phyloP scores from a whole-genome alignment of 1,140 invertebrate genomes.

The Saccostrea echinata region DNA sequence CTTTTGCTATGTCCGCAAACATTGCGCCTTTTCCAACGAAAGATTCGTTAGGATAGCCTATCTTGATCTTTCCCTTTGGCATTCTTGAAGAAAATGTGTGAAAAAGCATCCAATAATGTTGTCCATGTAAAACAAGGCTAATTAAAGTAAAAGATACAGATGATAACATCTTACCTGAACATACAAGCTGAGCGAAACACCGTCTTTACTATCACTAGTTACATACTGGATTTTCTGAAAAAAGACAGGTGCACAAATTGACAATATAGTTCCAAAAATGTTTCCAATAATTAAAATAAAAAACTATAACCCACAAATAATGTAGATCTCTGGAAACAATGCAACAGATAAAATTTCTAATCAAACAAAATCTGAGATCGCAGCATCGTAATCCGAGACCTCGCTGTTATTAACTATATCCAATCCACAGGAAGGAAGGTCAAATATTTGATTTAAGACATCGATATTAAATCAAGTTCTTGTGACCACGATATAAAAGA shows the following conservation, averaged over 20 bases:
- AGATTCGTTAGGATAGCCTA: conserved; percentile 27
- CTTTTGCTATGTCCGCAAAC: conserved; percentile 20
- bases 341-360: not conserved
- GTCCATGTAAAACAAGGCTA: too few relatives aligned
- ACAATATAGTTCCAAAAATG: not conserved
- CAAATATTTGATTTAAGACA: conserved; percentile 8
- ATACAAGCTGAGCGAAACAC: too few relatives aligned
- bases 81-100: not conserved
- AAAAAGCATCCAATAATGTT: not conserved
- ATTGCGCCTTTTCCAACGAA: conserved; percentile 19
- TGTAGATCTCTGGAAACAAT: not conserved
- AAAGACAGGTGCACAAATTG: not conserved
- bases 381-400: not conserved
- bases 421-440: not conserved
- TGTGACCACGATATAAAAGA: not conserved
- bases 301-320: not conserved
- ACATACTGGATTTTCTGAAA: not conserved
- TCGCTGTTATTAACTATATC: not conserved
- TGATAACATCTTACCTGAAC: too few relatives aligned
- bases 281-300: not conserved
- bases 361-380: not conserved
- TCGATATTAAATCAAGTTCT: not conserved
- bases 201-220: not conserved
- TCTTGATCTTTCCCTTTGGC: conserved; percentile 17
- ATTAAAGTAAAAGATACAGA: too few relatives aligned